Conservation (phyloP, 2,888 invertebrate species). For the Heliconius ethilla region DNA sequence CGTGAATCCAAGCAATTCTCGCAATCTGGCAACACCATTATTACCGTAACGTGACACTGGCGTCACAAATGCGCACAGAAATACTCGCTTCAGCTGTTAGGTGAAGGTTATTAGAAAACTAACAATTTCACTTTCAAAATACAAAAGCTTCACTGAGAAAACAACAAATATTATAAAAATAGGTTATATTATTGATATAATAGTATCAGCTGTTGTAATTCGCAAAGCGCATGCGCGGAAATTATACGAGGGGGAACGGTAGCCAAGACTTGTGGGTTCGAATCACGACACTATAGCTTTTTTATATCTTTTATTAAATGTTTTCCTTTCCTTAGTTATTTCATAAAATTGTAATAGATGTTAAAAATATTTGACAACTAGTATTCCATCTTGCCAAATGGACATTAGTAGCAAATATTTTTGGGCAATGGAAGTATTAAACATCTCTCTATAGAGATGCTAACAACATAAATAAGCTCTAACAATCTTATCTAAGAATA, state of each 20-base stretch:
- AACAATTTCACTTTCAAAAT: conserved; percentile 29
- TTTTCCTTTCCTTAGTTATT: background rate
- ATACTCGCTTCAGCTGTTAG: conserved; percentile 75
- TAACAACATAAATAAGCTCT: background rate
- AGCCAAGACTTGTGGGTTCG: no score
- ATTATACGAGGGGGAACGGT: background rate
- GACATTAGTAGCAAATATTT: no score
- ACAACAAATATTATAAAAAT: background rate
- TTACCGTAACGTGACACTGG: conserved; percentile 66
- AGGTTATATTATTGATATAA: conserved; percentile 58
- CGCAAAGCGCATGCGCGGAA: conserved; percentile 55
- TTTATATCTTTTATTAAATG: background rate
- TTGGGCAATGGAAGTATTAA: no score
- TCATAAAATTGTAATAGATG: no score
- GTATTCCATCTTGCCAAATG: background rate
- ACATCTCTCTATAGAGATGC: no score
- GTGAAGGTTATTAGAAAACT: conserved; percentile 68
- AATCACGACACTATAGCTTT: no score
- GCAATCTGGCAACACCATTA: conserved; percentile 58
- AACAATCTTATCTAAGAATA: background rate
- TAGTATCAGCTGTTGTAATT: conserved; percentile 59
- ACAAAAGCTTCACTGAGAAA: conserved; percentile 13
- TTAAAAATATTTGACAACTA: no score
- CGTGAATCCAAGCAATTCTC: conserved; percentile 37
- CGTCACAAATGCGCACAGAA: conserved; percentile 78